Base-by-base conservation (phyloP, 2,797 vertebrate species). In the Buphagus erythrorhynchus region DNA sequence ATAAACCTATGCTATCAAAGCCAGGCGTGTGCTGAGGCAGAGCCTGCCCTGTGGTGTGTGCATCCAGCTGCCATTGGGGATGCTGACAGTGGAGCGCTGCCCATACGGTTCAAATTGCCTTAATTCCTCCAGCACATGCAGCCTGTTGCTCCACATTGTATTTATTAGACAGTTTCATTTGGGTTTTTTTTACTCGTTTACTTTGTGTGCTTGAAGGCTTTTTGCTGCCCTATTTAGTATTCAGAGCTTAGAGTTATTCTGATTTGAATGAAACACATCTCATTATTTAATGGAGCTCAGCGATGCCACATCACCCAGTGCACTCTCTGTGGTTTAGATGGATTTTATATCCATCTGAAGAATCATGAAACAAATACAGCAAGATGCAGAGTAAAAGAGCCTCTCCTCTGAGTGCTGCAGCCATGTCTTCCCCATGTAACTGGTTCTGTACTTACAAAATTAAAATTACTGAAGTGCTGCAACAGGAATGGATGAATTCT, bases 141-240 rank as follows among this genome's bases (percentile, higher is more conserved):
- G 95, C 65, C 88, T 93, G 79, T 85, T 95, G 91, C 81, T 95
- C 91, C 93, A 95, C 86, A 65, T 59, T 96, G 73, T 51, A 94
- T 93, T 95, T 97, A 96, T 95, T 96, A 96, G 86, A 93, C 76
- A 79, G 93, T 90, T 92, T 96, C 92, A 87, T 96, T 86, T 83
- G 93, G 48, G 13, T 84, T 95, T 95, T 52, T 52, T 90, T 88
- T 33, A 77, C 63, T 91, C 77, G 57, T 96, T 96, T 95, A 71
- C 94, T 94, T 96, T 94, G 86, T 88, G 63, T 58, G 85, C 77
- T 86, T 83, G 75, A 96, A 95, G 93, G 89, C 86, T 94, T 95
- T 96, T 90, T 93, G 90, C 86, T 96, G 93, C 77, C 88, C 95
- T 91, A 48, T 78, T 96, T 88, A 95, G 90, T 76, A 96, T 95